Base-by-base conservation (phyloP, 2,888 invertebrate genomes). In the Ptilodon capucinus region DNA sequence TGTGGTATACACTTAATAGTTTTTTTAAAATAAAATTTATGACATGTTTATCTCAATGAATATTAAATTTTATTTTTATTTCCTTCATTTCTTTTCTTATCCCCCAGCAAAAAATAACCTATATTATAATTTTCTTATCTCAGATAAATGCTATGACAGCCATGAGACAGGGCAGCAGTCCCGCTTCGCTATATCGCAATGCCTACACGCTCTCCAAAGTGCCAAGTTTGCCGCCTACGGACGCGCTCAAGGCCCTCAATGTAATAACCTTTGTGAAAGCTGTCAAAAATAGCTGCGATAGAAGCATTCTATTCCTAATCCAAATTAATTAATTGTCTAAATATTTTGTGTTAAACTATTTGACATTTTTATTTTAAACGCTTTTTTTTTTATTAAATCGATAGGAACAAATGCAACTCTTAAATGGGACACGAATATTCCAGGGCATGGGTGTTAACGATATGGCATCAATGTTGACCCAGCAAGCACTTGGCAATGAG, bases 391-490 rank as follows among this genome's bases (percentile, higher is more conserved):
- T 16, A 39, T 40, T 40, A 13, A 7, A 3, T 19, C 9, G n/a
- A 13, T 23, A 14, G 40, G 23, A 30, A 4, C 35, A n/a, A 16
- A 34, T n/a, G n/a, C 14, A 32, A 44, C 39, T 13, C 8, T 41
- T 45, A 48, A 44, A 30, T 48, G 40, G 42, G 43, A 40, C 43
- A 41, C 57, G 40, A 40, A 62, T 57, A 55, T 92, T 93, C 38
- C 93, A 93, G 88, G 92, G 92, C 64, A 87, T 93, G 71, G 93
- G 92, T 66, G 89, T 93, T 51, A 93, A 92, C 60, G 92, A 94
- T 61, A 93, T 94, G 92, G 92, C 94, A 40, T 90, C 92, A 46
- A 88, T 94, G 80, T 79, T 94, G 72, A 91, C 92, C 44, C 92
- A 93, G 58, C 94, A 94, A 71, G 90, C 91, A 47, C 84, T 94